These are phyloP conservation scores for Microcebus lehilahytsara DNA, from an alignment of 2,113 vertebrate species.

Conservation along the genomic window DNA sequence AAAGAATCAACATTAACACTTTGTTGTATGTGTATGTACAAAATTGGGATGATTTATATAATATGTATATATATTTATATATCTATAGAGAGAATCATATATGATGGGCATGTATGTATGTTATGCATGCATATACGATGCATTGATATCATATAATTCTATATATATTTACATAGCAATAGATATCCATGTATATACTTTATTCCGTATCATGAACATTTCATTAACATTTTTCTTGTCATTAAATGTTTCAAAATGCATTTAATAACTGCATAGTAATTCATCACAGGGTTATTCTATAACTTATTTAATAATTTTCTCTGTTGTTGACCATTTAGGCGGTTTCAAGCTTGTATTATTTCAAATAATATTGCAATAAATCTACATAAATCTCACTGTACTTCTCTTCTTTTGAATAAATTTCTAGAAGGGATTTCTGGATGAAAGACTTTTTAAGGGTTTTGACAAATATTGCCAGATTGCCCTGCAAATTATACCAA, in stretches of 20 bases:
- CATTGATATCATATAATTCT: not conserved
- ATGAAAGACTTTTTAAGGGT: not conserved
- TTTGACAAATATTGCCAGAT: not conserved
- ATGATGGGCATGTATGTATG: not conserved
- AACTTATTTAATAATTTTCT: slow-evolving; percentile 6
- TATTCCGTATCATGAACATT: not conserved
- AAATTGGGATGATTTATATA: slow-evolving; percentile 11
- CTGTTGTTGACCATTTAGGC: not conserved
- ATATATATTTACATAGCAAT: not conserved
- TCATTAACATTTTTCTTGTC: not conserved
- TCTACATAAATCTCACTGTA: not conserved
- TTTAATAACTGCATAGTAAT: not conserved
- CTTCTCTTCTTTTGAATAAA: slow-evolving; percentile 29
- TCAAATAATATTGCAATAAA: slow-evolving; percentile 8
- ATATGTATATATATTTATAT: not conserved
- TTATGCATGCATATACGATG: not conserved
- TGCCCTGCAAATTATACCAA: not conserved
- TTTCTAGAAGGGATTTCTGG: slow-evolving; percentile 15
- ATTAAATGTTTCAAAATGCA: slow-evolving; percentile 21
- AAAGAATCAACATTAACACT: slow-evolving; percentile 15
- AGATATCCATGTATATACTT: not conserved
- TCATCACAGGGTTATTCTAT: not conserved
- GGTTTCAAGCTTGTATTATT: not conserved
- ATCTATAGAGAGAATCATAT: not conserved
- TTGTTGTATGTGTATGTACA: not conserved